phyloP scores from a whole-genome alignment of 2,113 vertebrate genomes.

The Spheniscus mendiculus region DNA sequence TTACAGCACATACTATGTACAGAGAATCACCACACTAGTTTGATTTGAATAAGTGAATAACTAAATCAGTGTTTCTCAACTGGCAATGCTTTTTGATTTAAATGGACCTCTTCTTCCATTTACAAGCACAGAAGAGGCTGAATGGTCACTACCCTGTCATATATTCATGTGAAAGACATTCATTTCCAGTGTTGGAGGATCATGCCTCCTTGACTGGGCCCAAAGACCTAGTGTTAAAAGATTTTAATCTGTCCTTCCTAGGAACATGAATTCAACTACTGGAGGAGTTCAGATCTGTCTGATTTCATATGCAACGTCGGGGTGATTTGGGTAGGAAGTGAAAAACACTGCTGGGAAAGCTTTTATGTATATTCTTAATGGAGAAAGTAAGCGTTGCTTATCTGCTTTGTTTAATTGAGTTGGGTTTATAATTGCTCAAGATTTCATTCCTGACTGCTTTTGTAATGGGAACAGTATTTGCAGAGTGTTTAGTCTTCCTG shows the following conservation, averaged over 20 bases:
- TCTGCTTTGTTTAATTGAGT: slow-evolving; percentile 22
- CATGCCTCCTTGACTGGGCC: background rate
- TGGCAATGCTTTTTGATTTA: background rate
- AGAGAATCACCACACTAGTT: background rate
- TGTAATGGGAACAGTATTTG: background rate
- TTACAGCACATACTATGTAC: background rate
- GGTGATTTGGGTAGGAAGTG: background rate
- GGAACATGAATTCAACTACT: background rate
- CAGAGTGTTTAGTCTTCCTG: background rate
- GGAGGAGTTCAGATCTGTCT: background rate
- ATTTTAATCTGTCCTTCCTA: background rate
- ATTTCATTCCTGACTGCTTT: slow-evolving; percentile 9
- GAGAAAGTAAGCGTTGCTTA: background rate
- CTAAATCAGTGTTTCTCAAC: background rate
- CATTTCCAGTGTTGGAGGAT: background rate
- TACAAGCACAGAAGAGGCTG: background rate
- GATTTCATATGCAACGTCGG: background rate
- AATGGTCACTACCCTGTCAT: background rate
- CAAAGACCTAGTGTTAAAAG: background rate
- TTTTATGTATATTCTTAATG: background rate
- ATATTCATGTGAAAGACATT: background rate
- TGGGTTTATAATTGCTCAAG: background rate
- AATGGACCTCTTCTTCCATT: background rate
- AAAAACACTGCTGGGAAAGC: background rate
- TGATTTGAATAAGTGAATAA: background rate